Base-by-base conservation (phyloP, 2,888 invertebrate genomes). In the Malthinus seriepunctatus region DNA sequence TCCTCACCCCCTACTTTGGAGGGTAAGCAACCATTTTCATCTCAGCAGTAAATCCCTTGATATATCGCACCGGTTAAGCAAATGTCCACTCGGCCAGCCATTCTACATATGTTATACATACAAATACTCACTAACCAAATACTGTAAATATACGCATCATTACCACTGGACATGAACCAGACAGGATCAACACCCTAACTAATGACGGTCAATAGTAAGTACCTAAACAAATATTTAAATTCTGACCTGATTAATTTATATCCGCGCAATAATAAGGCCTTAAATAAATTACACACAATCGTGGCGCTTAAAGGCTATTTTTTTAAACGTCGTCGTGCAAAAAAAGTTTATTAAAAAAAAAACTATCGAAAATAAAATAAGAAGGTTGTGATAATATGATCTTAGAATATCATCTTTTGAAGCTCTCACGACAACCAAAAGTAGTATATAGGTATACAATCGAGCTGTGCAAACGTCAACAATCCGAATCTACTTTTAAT, bases 401-500 rank as follows among this genome's bases (percentile, higher is more conserved):
- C 32, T 45, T 23, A 42, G 48, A 48, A 53, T 42, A 54, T 60
- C 59, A 71, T 71, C 73, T 71, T 72, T 73, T 72, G 73, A 73
- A 69, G 72, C 72, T 67, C 68, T 71, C 69, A 69, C 71, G 68
- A 69, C 68, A 69, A 49, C 58, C 63, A 49, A 56, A 23, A 23
- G 23, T 23, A 23, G 23, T 23, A 23, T 23, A 23, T 23, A 23
- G 23, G 23, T 23, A 60, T 56, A 56, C 56, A 56, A 56, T 56
- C 51, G 56, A 48, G 38, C 73, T 74, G 73, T 74, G 73, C 74
- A 75, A 77, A 76, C 75, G 78, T 78, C 78, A 77, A 77, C 76
- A 76, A 72, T 74, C 73, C 74, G 75, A 76, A 78, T 78, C 76
- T 75, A 76, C 75, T 78, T 77, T 78, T 78, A 78, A 78, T 78